A percentile compares a stretch with the other conserved stretches of the same genome.
Conservation (phyloP, 2,888 invertebrate species). For the Syritta pipiens region DNA sequence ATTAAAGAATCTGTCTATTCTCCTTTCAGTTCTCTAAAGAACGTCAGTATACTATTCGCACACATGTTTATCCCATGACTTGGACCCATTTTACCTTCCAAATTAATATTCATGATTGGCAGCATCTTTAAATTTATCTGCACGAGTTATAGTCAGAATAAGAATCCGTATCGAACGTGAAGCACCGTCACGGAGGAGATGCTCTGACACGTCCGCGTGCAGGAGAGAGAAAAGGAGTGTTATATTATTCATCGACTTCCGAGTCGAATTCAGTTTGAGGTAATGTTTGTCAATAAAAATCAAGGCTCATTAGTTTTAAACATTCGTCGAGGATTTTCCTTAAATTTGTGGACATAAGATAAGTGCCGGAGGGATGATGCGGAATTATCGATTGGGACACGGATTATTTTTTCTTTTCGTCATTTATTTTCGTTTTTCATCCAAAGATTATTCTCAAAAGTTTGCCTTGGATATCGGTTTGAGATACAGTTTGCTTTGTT, state of each 20-base stretch:
- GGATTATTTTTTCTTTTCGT: not conserved
- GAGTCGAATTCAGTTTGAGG: constrained; percentile 6
- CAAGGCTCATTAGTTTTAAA: constrained; percentile 32
- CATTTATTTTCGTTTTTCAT: not conserved
- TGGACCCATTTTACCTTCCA: not conserved
- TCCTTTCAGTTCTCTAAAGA: too few species aligned
- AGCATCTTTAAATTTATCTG: constrained; percentile 19
- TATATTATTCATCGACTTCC: constrained; percentile 3
- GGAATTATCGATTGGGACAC: constrained; percentile 2
- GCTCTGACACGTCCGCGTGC: not conserved
- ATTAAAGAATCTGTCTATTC: too few species aligned
- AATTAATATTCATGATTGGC: constrained; percentile 13
- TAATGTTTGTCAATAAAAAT: constrained; percentile 40
- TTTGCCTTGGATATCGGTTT: constrained; percentile 16
- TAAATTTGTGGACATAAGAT: not conserved
- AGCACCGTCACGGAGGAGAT: not conserved
- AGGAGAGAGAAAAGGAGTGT: too few species aligned
- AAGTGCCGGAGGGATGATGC: not conserved
- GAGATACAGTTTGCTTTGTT: constrained; percentile 1
- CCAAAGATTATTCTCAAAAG: constrained; percentile 13
- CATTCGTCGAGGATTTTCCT: not conserved
- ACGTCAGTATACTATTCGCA: too few species aligned
- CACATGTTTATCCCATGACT: too few species aligned
- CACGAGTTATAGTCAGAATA: constrained; percentile 17
- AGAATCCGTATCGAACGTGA: constrained; percentile 11